Conservation (phyloP, 2,113 vertebrate genomes). For the Capra hircus region DNA sequence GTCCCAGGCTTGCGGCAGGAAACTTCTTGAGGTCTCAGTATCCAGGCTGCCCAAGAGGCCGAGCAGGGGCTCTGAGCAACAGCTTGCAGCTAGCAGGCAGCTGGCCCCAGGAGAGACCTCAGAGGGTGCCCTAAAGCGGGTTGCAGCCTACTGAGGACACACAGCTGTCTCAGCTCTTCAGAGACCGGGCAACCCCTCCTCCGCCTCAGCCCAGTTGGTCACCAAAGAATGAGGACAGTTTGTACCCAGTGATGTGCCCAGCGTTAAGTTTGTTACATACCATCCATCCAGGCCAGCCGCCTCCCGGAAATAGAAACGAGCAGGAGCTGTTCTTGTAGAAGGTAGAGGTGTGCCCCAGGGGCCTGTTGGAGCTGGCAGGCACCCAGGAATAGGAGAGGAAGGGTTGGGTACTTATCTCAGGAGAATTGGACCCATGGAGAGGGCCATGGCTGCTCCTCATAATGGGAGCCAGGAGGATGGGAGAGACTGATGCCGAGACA, state of each 20-base stretch:
- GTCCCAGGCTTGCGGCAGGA: background rate
- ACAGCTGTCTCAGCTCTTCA: background rate
- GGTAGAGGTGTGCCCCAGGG: background rate
- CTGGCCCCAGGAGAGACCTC: background rate
- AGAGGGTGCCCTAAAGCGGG: too few relatives aligned
- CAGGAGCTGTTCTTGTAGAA: background rate
- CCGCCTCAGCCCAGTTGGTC: background rate
- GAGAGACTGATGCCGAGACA: background rate
- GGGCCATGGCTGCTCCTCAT: background rate
- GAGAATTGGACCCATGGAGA: background rate
- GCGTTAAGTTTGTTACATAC: background rate
- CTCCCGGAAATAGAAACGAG: background rate
- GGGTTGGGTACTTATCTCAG: fast-evolving
- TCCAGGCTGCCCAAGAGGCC: background rate
- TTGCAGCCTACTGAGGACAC: background rate
- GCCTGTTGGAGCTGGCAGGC: background rate
- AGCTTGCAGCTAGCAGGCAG: background rate
- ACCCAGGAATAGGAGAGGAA: background rate
- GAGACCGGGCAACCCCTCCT: background rate
- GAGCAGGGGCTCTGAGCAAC: background rate
- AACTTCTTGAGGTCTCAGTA: background rate
- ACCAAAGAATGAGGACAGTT: background rate
- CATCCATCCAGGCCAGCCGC: background rate
- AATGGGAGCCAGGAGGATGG: background rate
- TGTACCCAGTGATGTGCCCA: background rate